A percentile compares a stretch with the other conserved stretches of the same genome.
Conservation (phyloP, 2,113 vertebrate species). For the Petrocephalus zakoni region DNA sequence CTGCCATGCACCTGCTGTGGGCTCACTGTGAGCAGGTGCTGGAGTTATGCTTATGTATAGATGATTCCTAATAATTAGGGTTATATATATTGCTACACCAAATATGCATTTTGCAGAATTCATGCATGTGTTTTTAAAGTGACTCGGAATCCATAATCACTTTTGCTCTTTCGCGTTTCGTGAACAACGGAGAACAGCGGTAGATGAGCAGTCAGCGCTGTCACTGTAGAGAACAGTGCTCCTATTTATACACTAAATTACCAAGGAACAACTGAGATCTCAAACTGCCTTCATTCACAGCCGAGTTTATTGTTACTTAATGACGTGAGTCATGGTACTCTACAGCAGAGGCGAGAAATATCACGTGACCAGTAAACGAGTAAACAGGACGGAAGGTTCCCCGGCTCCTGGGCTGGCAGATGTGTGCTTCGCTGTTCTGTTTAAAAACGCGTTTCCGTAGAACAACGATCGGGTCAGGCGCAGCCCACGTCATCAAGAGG, state of each 20-base stretch:
- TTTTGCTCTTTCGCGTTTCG: not conserved
- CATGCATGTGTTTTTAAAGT: not conserved
- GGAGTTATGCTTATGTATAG: not conserved
- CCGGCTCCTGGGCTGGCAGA: not conserved
- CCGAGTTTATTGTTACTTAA: not conserved
- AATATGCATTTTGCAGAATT: not conserved
- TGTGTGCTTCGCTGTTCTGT: not conserved
- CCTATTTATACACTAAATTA: slow-evolving; percentile 14
- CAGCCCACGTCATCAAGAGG: not conserved
- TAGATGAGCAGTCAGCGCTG: not conserved
- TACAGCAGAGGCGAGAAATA: not conserved
- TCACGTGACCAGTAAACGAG: slow-evolving; percentile 9
- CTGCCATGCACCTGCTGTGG: not conserved
- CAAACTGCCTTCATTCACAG: slow-evolving; percentile 4
- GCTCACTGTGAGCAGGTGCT: not conserved
- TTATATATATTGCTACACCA: not conserved
- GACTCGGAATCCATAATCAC: not conserved
- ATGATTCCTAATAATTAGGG: not conserved
- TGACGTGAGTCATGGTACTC: slow-evolving; percentile 13
- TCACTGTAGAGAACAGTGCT: not conserved
- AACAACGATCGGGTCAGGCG: too few relatives aligned
- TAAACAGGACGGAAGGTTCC: not conserved
- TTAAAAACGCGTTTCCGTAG: not conserved
- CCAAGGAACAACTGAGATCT: not conserved
- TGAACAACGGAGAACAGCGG: not conserved